These are phyloP conservation scores for Cryptomyrus ogoouensis DNA, from an alignment of 2,113 vertebrate genomes.

Conservation along the genomic window DNA sequence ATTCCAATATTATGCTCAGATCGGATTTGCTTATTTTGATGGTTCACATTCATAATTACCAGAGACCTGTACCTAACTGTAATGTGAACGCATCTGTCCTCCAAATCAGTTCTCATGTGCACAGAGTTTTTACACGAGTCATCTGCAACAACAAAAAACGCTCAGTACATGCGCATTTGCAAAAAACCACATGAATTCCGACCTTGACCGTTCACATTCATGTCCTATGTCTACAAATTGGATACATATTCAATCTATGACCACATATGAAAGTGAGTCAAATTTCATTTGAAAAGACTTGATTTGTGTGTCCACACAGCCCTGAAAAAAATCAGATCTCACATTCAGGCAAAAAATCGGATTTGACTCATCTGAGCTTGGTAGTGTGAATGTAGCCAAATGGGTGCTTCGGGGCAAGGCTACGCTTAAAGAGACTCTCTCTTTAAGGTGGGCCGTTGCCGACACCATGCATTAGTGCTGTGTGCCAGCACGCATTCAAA, in stretches of 20 bases:
- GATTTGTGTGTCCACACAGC: not conserved
- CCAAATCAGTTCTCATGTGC: not conserved
- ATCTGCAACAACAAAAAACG: not conserved
- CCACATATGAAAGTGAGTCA: not conserved
- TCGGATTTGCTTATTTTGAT: not conserved
- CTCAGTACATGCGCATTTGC: not conserved
- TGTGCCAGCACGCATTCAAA: not conserved
- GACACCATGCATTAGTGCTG: slow-evolving; percentile 1
- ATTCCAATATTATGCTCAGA: not conserved
- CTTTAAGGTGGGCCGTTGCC: not conserved
- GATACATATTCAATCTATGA: not conserved
- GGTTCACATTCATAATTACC: not conserved
- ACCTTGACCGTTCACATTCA: not conserved
- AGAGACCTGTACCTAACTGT: not conserved
- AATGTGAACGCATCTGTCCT: not conserved
- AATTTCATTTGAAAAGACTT: not conserved
- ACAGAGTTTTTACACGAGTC: not conserved
- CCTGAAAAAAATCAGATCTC: not conserved
- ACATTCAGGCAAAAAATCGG: not conserved
- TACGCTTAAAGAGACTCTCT: not conserved
- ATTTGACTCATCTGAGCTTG: not conserved
- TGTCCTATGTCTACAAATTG: not conserved
- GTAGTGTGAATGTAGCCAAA: not conserved
- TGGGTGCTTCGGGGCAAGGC: not conserved
- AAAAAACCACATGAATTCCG: not conserved